phyloP scores from a whole-genome alignment of 2,113 vertebrate species.

The Austrofundulus limnaeus region DNA sequence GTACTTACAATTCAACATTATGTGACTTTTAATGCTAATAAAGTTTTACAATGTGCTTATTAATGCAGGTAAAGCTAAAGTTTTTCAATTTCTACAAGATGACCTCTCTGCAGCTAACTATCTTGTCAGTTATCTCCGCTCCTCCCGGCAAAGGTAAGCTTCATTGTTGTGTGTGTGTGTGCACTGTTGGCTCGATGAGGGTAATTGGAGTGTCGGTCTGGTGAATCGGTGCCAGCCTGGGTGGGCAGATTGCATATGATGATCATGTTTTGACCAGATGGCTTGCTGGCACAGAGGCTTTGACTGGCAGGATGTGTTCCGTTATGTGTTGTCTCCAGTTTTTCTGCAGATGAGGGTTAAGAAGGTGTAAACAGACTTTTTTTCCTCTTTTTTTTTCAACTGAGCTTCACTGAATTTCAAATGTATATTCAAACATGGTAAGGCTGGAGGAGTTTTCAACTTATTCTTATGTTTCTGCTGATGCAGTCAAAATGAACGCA shows the following conservation, averaged over 20 bases:
- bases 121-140: constrained; percentile 29
- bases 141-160: constrained; percentile 65
- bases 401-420: no score
- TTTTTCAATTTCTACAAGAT: constrained; percentile 35
- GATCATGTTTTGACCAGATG: constrained; percentile 79
- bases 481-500: no score
- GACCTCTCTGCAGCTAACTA: constrained; percentile 33
- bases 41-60: constrained; percentile 24
- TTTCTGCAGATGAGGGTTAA: constrained; percentile 30
- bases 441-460: neutral
- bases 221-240: constrained; percentile 74
- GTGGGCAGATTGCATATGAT: constrained; percentile 79
- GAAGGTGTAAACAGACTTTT: constrained; percentile 35
- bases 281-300: constrained; percentile 62
- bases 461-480: neutral
- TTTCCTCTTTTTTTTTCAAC: neutral
- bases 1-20: neutral
- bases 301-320: constrained; percentile 39
- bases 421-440: no score
- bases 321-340: constrained; percentile 21
- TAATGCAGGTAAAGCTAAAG: constrained; percentile 35
- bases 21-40: constrained; percentile 23
- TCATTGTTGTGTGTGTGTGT: constrained; percentile 52
- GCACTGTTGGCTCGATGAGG: constrained; percentile 73
- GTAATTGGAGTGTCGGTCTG: constrained; percentile 74